phyloP scores from a whole-genome alignment of 1,140 invertebrate genomes.

The Drosophila lini region DNA sequence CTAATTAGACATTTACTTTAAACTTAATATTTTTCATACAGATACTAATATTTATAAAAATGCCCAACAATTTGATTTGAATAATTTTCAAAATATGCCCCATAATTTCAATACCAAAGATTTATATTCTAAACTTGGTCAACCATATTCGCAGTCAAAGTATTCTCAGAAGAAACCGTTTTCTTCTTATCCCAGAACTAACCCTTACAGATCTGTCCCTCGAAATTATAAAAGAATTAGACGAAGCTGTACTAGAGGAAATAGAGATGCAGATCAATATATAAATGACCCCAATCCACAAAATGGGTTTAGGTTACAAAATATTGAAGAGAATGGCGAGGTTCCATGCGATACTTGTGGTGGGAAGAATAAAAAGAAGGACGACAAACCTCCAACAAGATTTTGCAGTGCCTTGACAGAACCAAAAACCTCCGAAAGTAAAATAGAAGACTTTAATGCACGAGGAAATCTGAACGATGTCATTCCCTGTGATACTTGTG shows the following conservation, averaged over 20 bases:
- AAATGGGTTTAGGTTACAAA: neutral
- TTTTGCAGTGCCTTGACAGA: conserved; percentile 1
- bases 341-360: conserved; percentile 47
- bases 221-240: neutral
- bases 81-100: too few relatives aligned
- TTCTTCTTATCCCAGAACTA: neutral
- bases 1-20: too few relatives aligned
- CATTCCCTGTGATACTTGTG: conserved; percentile 34
- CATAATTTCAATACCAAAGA: conserved; percentile 1
- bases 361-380: conserved; percentile 43
- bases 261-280: neutral
- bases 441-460: conserved; percentile 1
- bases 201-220: neutral
- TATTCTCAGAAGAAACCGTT: neutral
- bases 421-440: neutral
- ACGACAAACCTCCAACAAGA: conserved; percentile 17
- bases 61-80: neutral
- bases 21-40: neutral
- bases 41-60: neutral
- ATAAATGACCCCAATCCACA: neutral
- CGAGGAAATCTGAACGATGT: conserved; percentile 22
- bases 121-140: neutral
- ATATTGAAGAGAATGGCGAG: conserved; percentile 5
- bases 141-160: neutral
- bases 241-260: neutral